These are phyloP conservation scores for Tragelaphus imberbis DNA, from an alignment of 2,113 vertebrate genomes.

Conservation along the genomic window DNA sequence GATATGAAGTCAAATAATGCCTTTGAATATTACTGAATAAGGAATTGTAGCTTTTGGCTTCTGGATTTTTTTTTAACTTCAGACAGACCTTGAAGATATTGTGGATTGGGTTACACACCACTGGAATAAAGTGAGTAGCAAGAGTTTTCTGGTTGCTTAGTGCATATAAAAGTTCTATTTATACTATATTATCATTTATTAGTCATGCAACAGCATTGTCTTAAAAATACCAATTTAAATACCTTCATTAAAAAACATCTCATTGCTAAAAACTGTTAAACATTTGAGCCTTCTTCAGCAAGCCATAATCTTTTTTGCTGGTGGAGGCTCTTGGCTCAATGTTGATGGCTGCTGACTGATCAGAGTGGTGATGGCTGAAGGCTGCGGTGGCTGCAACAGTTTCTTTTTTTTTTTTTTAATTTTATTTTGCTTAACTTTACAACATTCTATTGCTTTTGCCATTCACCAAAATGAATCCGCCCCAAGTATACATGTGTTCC, in stretches of 20 bases:
- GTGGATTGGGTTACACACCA: neutral
- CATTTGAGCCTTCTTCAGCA: neutral
- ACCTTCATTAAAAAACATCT: neutral
- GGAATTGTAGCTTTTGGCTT: neutral
- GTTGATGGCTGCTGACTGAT: neutral
- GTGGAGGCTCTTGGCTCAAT: neutral
- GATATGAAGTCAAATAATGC: neutral
- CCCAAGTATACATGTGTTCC: too few relatives aligned
- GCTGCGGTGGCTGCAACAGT: neutral
- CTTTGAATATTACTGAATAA: conserved; percentile 36
- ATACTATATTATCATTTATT: neutral
- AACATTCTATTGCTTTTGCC: too few relatives aligned
- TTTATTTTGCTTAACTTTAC: too few relatives aligned
- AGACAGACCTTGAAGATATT: neutral
- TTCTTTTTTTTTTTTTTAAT: neutral
- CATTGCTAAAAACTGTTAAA: neutral
- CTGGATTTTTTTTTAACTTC: neutral
- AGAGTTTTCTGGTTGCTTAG: neutral
- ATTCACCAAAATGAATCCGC: too few relatives aligned
- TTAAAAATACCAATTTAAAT: neutral
- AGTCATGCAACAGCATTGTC: neutral
- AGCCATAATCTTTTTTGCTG: neutral
- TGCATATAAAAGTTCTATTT: neutral
- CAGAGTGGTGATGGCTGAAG: neutral
- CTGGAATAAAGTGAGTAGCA: neutral